Conservation (phyloP, 2,113 vertebrate species). For the Edolisoma coerulescens region DNA sequence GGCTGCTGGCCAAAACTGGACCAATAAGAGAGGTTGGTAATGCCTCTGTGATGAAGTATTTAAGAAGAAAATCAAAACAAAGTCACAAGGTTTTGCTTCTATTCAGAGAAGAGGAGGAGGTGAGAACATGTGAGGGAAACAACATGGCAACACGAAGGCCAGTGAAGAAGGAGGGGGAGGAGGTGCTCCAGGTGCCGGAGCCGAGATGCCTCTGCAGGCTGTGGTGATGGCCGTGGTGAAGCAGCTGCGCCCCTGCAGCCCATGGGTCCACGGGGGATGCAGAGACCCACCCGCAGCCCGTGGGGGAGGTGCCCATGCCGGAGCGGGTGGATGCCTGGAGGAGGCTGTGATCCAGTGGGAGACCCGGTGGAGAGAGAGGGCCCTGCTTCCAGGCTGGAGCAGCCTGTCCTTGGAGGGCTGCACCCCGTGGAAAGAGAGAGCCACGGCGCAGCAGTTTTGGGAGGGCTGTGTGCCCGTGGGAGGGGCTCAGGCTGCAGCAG, state of each 20-base stretch:
- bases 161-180: background rate
- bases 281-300: too few species aligned
- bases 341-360: too few species aligned
- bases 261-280: too few species aligned
- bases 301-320: too few species aligned
- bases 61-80: background rate
- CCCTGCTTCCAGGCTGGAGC: too few species aligned
- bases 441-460: too few species aligned
- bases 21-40: background rate
- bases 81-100: background rate
- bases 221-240: too few species aligned
- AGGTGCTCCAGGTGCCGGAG: background rate
- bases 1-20: background rate
- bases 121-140: background rate
- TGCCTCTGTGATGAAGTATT: background rate
- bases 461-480: too few species aligned
- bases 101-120: background rate
- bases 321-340: too few species aligned
- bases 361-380: too few species aligned
- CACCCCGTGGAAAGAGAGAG: too few species aligned
- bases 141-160: background rate
- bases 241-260: background rate
- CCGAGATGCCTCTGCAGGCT: background rate
- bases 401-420: too few species aligned
- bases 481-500: background rate